Conservation (phyloP, 2,113 vertebrate genomes). For the Mellivora capensis region DNA sequence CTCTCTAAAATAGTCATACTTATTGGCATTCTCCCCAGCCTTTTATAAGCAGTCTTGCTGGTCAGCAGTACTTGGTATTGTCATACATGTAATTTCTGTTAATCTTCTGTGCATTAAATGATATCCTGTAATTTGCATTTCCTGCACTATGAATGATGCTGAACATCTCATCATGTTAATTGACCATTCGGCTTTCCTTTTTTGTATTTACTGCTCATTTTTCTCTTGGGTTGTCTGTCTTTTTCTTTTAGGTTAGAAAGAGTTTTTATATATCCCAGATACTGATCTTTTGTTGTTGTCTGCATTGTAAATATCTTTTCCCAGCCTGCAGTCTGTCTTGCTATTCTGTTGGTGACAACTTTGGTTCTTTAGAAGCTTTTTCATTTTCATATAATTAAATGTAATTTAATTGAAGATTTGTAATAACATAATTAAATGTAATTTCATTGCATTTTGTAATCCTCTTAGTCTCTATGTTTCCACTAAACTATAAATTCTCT, state of each 20-base stretch:
- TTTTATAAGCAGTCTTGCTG: not conserved
- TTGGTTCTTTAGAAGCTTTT: not conserved
- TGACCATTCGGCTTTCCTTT: not conserved
- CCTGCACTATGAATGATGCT: not conserved
- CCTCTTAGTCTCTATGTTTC: not conserved
- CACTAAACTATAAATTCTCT: not conserved
- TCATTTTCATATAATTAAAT: not conserved
- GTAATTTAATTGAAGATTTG: not conserved
- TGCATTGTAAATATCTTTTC: not conserved
- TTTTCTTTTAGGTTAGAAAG: not conserved
- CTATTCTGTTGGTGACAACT: not conserved
- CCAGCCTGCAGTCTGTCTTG: not conserved
- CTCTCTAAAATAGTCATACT: not conserved
- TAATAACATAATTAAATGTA: not conserved
- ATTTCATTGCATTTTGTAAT: not conserved
- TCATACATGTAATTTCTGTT: not conserved
- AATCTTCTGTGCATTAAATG: not conserved
- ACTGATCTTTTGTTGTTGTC: not conserved
- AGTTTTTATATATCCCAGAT: not conserved
- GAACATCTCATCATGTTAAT: not conserved
- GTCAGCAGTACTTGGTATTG: not conserved
- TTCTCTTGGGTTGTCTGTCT: not conserved
- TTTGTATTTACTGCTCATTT: not conserved
- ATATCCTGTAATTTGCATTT: not conserved
- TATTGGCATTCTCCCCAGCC: not conserved